These are phyloP conservation scores for Lepisosteus osseus DNA, from an alignment of 2,113 vertebrate species.

Conservation along the genomic window DNA sequence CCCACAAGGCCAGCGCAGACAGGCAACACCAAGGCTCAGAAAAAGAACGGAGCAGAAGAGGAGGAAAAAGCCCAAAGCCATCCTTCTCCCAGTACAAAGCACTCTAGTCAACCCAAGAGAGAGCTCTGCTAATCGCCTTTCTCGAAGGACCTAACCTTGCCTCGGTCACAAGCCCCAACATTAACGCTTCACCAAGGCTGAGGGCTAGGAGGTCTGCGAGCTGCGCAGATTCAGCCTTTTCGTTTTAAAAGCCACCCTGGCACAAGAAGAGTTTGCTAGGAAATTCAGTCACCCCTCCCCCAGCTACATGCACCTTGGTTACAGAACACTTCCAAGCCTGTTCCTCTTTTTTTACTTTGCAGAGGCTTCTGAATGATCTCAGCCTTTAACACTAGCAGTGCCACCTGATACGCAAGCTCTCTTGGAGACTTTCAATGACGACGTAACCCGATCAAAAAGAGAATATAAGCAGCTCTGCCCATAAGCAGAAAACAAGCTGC, in stretches of 20 bases:
- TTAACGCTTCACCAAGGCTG: slow-evolving; percentile 4
- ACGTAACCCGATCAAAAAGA: background rate
- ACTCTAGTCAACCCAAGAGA: slow-evolving; percentile 24
- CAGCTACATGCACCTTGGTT: background rate
- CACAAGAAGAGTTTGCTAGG: background rate
- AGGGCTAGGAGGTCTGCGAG: background rate
- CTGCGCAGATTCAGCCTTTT: too few relatives aligned
- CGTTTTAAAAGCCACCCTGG: slow-evolving; percentile 12
- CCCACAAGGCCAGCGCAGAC: slow-evolving; percentile 90
- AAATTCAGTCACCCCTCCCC: background rate
- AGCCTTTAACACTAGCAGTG: slow-evolving; percentile 38
- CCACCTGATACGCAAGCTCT: slow-evolving; percentile 19
- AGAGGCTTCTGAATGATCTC: slow-evolving; percentile 12
- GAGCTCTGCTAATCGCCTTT: slow-evolving; percentile 24
- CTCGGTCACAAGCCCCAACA: slow-evolving; percentile 19
- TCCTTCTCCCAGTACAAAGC: slow-evolving; percentile 65
- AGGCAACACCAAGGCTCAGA: slow-evolving; percentile 90
- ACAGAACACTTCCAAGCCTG: slow-evolving; percentile 25
- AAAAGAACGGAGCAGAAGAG: slow-evolving; percentile 65
- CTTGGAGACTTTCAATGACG: background rate
- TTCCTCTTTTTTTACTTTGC: slow-evolving; percentile 33
- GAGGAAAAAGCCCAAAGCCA: slow-evolving; percentile 76
- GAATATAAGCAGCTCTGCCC: background rate
- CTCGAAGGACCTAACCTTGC: slow-evolving; percentile 10
- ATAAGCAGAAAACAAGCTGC: background rate